Evolutionary conservation across 1,140 invertebrate genomes (phyloP).

Genomic region (Hylaeus volcanicus): DNA sequence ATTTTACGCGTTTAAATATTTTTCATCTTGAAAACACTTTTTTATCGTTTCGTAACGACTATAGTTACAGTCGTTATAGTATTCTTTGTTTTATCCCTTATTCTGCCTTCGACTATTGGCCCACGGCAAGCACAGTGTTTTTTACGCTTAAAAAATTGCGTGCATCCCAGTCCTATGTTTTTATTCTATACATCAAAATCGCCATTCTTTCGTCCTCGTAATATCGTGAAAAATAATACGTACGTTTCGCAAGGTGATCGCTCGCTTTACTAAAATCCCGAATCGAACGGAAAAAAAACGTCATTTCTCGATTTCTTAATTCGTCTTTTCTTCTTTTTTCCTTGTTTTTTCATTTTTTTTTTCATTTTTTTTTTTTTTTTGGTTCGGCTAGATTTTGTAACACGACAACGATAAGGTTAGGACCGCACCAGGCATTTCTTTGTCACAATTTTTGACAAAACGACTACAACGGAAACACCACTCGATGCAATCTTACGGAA

Average conservation of each 20-base stretch:
- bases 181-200: constrained; percentile 39
- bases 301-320: constrained; percentile 16
- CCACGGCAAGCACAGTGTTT: constrained; percentile 2
- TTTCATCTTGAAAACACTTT: background rate
- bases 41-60: background rate
- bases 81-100: background rate
- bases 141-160: background rate
- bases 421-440: constrained; percentile 1
- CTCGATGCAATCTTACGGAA: background rate
- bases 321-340: background rate
- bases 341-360: no score
- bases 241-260: constrained; percentile 11
- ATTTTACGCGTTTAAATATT: background rate
- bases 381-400: constrained; percentile 24
- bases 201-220: constrained; percentile 9
- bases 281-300: constrained; percentile 17
- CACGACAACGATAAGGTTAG: constrained; percentile 12
- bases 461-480: background rate
- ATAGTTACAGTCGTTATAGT: constrained; percentile 7
- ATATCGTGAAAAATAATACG: constrained; percentile 32
- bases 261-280: constrained; percentile 8
- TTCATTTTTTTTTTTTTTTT: no score
- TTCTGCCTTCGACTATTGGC: constrained; percentile 13
- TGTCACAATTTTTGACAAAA: background rate
- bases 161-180: background rate